A percentile compares a stretch with the other conserved stretches of the same genome.
Conservation (phyloP, 1,140 invertebrate genomes). For the Drosophila truncata region DNA sequence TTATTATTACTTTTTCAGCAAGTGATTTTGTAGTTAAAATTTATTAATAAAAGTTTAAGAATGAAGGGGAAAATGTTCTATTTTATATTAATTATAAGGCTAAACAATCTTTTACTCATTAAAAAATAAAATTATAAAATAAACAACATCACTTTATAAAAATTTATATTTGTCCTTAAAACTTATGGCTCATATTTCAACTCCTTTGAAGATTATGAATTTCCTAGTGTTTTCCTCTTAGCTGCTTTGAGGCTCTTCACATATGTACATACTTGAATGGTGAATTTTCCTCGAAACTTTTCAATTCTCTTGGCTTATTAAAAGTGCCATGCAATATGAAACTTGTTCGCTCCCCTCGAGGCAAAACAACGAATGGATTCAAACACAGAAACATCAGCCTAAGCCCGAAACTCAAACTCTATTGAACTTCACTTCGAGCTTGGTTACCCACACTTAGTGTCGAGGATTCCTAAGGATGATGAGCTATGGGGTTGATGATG, state of each 20-base stretch:
- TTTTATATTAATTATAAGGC: not conserved
- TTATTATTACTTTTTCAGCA: not conserved
- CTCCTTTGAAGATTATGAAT: not conserved
- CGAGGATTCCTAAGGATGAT: constrained; percentile 9
- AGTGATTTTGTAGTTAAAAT: not conserved
- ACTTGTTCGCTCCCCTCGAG: constrained; percentile 41
- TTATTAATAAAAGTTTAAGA: not conserved
- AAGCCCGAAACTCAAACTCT: constrained; percentile 39
- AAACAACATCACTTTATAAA: not conserved
- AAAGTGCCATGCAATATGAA: constrained; percentile 54
- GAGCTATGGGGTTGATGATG: constrained; percentile 1
- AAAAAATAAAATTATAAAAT: not conserved
- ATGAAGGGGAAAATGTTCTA: not conserved
- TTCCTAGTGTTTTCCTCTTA: not conserved
- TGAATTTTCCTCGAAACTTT: constrained; percentile 11
- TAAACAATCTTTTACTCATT: no score
- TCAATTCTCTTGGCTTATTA: constrained; percentile 52
- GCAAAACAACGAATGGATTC: constrained; percentile 23
- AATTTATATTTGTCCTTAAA: no score
- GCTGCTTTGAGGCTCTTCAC: not conserved
- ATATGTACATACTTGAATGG: not conserved
- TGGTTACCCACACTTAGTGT: constrained; percentile 45
- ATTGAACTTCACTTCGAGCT: constrained; percentile 60
- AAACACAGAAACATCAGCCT: constrained; percentile 29
- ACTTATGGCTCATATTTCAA: not conserved